Conservation (phyloP, 2,797 vertebrate genomes). For the Sebastes cheni region DNA sequence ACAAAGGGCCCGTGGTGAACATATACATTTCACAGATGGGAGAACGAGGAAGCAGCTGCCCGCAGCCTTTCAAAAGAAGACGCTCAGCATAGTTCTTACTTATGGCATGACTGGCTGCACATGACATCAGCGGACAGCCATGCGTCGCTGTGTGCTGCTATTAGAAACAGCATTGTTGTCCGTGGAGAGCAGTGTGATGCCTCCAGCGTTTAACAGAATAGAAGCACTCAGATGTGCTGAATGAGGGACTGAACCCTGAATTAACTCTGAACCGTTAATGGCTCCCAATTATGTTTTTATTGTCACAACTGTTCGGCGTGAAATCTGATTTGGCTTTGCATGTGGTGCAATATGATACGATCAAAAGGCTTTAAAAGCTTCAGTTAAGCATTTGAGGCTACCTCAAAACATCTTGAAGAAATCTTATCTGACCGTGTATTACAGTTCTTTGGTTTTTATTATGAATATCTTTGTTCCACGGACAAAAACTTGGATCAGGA, state of each 20-base stretch:
- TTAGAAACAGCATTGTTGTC: conserved; percentile 43
- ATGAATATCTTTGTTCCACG: conserved; percentile 4
- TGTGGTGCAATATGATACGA: conserved; percentile 17
- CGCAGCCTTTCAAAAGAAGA: conserved; percentile 35
- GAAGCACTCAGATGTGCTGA: conserved; percentile 6
- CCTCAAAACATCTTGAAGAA: conserved; percentile 34
- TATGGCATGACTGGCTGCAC: conserved; percentile 36
- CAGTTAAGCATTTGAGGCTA: neutral
- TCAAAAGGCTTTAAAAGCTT: conserved; percentile 17
- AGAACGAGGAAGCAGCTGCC: conserved; percentile 58
- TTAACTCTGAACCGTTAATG: conserved; percentile 4
- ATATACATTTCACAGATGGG: conserved; percentile 68
- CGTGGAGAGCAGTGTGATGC: conserved; percentile 5
- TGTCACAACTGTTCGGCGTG: conserved; percentile 16
- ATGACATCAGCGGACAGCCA: conserved; percentile 66
- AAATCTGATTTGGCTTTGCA: conserved; percentile 19
- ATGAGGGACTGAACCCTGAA: neutral
- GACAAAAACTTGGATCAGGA: neutral
- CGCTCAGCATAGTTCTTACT: conserved; percentile 16
- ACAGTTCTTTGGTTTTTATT: conserved; percentile 14
- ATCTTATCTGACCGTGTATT: conserved; percentile 15
- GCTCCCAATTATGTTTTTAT: neutral
- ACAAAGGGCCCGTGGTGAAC: conserved; percentile 57
- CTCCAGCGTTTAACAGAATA: conserved; percentile 17
- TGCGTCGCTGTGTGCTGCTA: conserved; percentile 12